Evolutionary conservation across 2,797 vertebrate genomes (phyloP), one percentile per base, ranked within the genome.

Genomic region (Chloroceryle amazona): DNA sequence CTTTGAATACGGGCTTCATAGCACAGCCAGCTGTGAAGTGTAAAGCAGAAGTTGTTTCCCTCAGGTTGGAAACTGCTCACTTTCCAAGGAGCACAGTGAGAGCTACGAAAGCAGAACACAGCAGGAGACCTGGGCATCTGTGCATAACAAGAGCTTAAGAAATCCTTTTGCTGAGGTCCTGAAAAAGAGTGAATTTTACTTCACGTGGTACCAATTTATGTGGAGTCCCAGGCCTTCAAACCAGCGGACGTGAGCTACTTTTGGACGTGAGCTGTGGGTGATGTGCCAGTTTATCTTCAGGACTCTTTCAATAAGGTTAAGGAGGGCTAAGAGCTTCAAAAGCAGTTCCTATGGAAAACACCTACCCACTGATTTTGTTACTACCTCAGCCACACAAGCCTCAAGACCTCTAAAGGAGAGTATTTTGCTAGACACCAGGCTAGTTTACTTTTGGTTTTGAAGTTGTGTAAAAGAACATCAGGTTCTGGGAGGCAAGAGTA

Each of bases 21-120:
- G 63, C 33, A 85, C 16, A 75, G 57, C 39, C 89, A 87, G 52
- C 81, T 82, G 84, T 61, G 49, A 81, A 90, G 31, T 75, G 78
- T 81, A 79, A 86, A 93, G 82, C 19, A 92, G 63, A 83, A 88
- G 60, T 14, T 70, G 6, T 57, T 96, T 78, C 70, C n/a, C 60
- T 83, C 42, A 70, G 55, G 33, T 74, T 81, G 49, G 33, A 86
- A 95, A 89, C 31, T 54, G 58, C 42, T 35, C 16, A 6, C 68
- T 84, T 89, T 80, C 47, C 41, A 90, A 87, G 55, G 28, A 93
- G 20, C 22, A 66, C n/a, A 29, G 3, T 37, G 46, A 73, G 44
- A 60, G 52, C 44, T 41, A 4, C 41, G 28, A 89, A 85, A 13
- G 41, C 15, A 82, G 47, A 73, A n/a, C 42, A 67, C 60, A 8